These are phyloP conservation scores for Mantis religiosa DNA, from an alignment of 2,888 invertebrate genomes.

Conservation along the genomic window DNA sequence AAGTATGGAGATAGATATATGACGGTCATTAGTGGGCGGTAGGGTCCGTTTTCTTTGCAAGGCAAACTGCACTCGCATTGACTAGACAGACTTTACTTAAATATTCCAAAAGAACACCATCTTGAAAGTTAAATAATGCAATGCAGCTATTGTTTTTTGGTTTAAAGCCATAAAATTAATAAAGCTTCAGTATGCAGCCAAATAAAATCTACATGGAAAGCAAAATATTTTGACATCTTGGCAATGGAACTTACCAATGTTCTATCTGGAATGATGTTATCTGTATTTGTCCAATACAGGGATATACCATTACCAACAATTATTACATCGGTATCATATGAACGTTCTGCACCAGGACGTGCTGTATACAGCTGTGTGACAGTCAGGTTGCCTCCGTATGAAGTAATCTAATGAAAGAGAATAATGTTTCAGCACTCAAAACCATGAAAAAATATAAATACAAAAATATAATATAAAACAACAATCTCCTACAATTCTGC, in stretches of 20 bases:
- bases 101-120: no score
- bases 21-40: no score
- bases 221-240: background rate
- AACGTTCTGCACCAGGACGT: slow-evolving; percentile 47
- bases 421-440: background rate
- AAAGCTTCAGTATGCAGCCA: background rate
- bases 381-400: slow-evolving; percentile 80
- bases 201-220: background rate
- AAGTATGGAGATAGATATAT: no score
- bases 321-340: slow-evolving; percentile 75
- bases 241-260: slow-evolving; percentile 52
- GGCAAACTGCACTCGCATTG: no score
- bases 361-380: slow-evolving; percentile 69
- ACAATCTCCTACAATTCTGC: no score
- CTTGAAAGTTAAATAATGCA: no score
- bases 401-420: slow-evolving; percentile 55
- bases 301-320: slow-evolving; percentile 74
- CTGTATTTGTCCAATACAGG: slow-evolving; percentile 69
- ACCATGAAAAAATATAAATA: no score
- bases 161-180: background rate
- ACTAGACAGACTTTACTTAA: no score
- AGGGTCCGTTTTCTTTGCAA: no score
- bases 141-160: no score
- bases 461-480: no score
- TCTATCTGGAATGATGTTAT: slow-evolving; percentile 51